A percentile compares a stretch with the other conserved stretches of the same genome.
These are phyloP conservation scores for Orientallactaga sibirica DNA, from an alignment of 2,797 vertebrate genomes.

Conservation along the genomic window DNA sequence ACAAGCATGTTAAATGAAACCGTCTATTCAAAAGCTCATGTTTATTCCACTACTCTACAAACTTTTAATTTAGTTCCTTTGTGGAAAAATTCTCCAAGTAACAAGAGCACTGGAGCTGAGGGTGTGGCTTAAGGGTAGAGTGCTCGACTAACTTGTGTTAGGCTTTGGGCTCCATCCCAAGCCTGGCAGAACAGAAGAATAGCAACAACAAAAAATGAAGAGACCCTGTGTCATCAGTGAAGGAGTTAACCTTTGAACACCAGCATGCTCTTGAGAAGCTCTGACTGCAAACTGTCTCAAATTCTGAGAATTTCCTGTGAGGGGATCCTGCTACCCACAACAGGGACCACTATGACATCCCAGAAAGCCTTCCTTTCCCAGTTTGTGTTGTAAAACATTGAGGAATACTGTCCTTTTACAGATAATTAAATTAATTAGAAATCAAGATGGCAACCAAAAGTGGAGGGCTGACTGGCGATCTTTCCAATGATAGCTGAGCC, in stretches of 20 bases:
- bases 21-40: background rate
- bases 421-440: background rate
- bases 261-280: background rate
- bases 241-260: background rate
- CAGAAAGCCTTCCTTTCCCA: background rate
- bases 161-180: background rate
- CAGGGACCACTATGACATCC: background rate
- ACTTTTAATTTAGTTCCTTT: background rate
- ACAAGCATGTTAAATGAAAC: background rate
- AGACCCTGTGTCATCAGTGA: background rate
- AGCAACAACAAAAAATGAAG: background rate
- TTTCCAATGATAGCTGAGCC: background rate
- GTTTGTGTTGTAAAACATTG: background rate
- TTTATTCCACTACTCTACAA: background rate
- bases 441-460: background rate
- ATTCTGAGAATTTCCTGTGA: background rate
- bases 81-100: background rate
- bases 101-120: background rate
- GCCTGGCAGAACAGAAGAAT: background rate
- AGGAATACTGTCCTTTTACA: background rate
- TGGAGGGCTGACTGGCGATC: rapidly evolving
- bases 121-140: background rate
- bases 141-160: background rate
- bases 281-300: background rate
- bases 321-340: background rate